Evolutionary conservation across 1,140 invertebrate species (phyloP).

Genomic region (Daktulosphaira vitifoliae): DNA sequence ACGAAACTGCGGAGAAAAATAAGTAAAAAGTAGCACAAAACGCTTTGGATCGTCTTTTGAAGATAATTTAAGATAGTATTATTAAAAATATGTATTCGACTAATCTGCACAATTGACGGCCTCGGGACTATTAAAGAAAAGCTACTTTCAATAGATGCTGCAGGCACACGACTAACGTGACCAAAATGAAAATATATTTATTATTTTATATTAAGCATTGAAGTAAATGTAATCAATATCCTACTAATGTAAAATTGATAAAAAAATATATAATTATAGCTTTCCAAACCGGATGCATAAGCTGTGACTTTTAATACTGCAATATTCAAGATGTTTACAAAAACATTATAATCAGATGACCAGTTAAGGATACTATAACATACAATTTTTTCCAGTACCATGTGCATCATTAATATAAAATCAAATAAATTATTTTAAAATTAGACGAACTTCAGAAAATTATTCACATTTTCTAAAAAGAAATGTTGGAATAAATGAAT

Average conservation of each 20-base stretch:
- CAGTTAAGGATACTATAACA: no score
- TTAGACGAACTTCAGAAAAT: no score
- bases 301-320: no score
- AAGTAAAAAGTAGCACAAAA: slow-evolving; percentile 21
- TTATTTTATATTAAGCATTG: not conserved
- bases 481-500: no score
- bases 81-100: no score
- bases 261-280: slow-evolving; percentile 1
- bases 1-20: slow-evolving; percentile 33
- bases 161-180: slow-evolving; percentile 25
- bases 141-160: slow-evolving; percentile 24
- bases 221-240: slow-evolving; percentile 9
- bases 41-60: slow-evolving; percentile 16
- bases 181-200: not conserved
- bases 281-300: slow-evolving; percentile 15
- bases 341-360: no score
- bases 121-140: slow-evolving; percentile 29
- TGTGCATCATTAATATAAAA: no score
- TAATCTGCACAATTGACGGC: slow-evolving; percentile 16
- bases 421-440: no score
- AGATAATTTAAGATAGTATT: no score
- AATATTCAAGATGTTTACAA: no score
- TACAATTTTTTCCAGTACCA: no score
- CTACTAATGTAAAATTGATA: slow-evolving; percentile 15
- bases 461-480: no score